These are phyloP conservation scores for Smittia aterrima DNA, from an alignment of 2,888 invertebrate genomes.

Conservation along the genomic window DNA sequence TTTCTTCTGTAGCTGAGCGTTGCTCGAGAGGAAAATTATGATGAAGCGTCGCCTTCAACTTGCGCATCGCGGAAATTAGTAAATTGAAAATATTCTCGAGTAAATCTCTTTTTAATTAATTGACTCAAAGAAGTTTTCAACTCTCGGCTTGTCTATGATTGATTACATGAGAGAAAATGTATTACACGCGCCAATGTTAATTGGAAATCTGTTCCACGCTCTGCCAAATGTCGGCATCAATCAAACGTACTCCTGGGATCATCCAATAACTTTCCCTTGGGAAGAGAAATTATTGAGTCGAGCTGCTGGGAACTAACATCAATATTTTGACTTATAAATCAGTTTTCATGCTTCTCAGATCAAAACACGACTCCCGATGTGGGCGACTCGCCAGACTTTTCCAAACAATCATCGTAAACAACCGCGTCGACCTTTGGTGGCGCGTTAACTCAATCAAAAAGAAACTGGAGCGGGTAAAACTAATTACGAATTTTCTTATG, in stretches of 20 bases:
- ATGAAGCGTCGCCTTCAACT: background rate
- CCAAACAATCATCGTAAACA: background rate
- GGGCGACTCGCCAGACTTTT: background rate
- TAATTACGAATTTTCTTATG: background rate
- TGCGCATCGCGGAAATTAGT: background rate
- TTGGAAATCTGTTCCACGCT: conserved; percentile 1
- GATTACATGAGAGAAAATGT: background rate
- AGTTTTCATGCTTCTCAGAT: background rate
- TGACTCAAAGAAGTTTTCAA: no score
- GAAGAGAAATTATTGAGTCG: background rate
- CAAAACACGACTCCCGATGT: background rate
- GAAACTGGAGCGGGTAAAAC: no score
- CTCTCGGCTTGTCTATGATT: no score
- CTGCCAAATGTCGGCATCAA: conserved; percentile 2
- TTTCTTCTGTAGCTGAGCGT: background rate
- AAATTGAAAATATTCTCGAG: background rate
- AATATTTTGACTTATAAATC: background rate
- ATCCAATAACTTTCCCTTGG: background rate
- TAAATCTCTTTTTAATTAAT: background rate
- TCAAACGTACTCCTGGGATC: background rate
- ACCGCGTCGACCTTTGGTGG: no score
- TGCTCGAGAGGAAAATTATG: background rate
- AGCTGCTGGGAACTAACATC: background rate
- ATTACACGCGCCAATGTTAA: background rate
- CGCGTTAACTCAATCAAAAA: no score